Conservation (phyloP, 2,888 invertebrate genomes). For the Cosmia pyralina region DNA sequence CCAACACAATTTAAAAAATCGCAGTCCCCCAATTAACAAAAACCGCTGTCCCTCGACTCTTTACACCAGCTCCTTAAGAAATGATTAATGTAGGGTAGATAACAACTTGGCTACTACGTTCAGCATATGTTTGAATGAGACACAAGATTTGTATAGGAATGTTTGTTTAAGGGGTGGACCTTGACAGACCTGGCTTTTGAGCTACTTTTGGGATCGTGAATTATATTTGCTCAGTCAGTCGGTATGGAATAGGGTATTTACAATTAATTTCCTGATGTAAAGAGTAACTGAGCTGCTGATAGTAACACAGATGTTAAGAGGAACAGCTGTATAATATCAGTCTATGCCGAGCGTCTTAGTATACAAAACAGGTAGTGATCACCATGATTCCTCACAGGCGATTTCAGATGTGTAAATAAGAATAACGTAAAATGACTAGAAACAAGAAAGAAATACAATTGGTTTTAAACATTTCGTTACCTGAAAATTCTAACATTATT, state of each 20-base stretch:
- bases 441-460: neutral
- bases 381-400: neutral
- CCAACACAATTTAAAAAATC: neutral
- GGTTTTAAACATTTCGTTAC: neutral
- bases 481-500: neutral
- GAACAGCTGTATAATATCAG: neutral
- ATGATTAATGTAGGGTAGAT: constrained; percentile 84
- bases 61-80: constrained; percentile 67
- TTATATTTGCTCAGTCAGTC: constrained; percentile 25
- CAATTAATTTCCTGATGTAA: neutral
- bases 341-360: neutral
- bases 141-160: constrained; percentile 45
- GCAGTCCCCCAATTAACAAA: neutral
- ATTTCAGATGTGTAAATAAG: neutral
- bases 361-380: neutral
- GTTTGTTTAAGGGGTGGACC: constrained; percentile 35
- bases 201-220: constrained; percentile 27
- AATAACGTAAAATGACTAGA: too few relatives aligned
- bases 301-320: neutral
- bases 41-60: constrained; percentile 38
- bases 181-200: constrained; percentile 30
- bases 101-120: constrained; percentile 72
- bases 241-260: neutral
- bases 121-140: constrained; percentile 64
- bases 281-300: neutral